These are phyloP conservation scores for Tauraco erythrolophus DNA, from an alignment of 2,113 vertebrate species.

Conservation along the genomic window DNA sequence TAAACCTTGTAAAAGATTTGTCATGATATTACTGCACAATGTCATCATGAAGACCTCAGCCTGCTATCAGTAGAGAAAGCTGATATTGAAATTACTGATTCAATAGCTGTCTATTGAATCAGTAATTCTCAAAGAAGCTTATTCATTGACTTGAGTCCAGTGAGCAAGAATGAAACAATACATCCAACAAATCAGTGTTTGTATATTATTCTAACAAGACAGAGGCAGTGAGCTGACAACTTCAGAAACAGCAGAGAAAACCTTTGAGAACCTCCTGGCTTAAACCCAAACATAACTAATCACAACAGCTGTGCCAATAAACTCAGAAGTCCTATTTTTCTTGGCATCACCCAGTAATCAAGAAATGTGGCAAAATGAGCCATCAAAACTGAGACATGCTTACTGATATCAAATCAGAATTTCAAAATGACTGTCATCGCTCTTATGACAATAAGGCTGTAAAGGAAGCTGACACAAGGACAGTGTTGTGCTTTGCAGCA, in stretches of 20 bases:
- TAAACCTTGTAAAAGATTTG: neutral
- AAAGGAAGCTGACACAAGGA: neutral
- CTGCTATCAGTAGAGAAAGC: neutral
- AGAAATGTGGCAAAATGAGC: neutral
- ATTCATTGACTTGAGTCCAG: neutral
- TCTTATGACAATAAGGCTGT: neutral
- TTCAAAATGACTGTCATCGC: neutral
- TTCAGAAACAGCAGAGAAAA: neutral
- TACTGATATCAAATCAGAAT: neutral
- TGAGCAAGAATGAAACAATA: neutral
- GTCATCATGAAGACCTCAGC: neutral
- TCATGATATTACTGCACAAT: neutral
- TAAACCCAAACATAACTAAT: conserved; percentile 17
- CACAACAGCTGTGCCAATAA: conserved; percentile 36
- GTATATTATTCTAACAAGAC: neutral
- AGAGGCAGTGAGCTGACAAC: neutral
- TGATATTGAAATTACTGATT: too few species aligned
- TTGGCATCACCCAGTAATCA: neutral
- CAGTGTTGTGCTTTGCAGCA: neutral
- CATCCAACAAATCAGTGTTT: neutral
- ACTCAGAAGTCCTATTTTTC: neutral
- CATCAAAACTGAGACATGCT: neutral
- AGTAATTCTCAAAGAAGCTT: neutral
- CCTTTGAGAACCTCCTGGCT: conserved; percentile 12
- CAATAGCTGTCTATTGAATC: too few species aligned